Conservation (phyloP, 2,888 invertebrate species). For the Mechanitis mazaeus region DNA sequence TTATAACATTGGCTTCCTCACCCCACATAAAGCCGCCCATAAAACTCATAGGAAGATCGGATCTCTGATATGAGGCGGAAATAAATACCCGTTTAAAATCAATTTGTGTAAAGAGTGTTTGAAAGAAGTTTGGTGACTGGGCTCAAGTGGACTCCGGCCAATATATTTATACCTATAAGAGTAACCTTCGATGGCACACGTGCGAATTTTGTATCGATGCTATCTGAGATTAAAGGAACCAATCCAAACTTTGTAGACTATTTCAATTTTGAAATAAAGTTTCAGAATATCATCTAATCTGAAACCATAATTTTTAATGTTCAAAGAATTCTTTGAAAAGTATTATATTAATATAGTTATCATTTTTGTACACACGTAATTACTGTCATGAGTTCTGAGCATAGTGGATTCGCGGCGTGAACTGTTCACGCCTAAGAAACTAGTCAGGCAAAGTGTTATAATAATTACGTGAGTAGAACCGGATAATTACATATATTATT, state of each 20-base stretch:
- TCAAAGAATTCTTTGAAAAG: no score
- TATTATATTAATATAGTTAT: no score
- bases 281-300: conserved; percentile 1
- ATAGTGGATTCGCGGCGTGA: no score
- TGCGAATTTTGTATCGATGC: conserved; percentile 28
- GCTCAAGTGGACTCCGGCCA: conserved; percentile 46
- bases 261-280: conserved; percentile 9
- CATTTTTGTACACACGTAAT: no score
- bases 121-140: conserved; percentile 58
- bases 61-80: conserved; percentile 74
- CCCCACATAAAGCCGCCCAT: conserved; percentile 70
- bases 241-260: conserved; percentile 16
- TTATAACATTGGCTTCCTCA: conserved; percentile 72
- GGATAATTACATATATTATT: no score
- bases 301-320: neutral
- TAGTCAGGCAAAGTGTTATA: no score
- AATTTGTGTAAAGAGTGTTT: conserved; percentile 74
- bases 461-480: no score
- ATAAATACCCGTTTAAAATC: conserved; percentile 77
- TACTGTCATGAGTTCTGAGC: no score
- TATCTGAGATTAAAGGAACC: conserved; percentile 25
- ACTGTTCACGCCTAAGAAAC: no score
- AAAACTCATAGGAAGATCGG: conserved; percentile 75
- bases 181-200: conserved; percentile 27
- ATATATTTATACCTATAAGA: neutral